Evolutionary conservation across 2,113 vertebrate species (phyloP), one percentile per base, ranked within the genome.

Genomic region (Mohoua ochrocephala): DNA sequence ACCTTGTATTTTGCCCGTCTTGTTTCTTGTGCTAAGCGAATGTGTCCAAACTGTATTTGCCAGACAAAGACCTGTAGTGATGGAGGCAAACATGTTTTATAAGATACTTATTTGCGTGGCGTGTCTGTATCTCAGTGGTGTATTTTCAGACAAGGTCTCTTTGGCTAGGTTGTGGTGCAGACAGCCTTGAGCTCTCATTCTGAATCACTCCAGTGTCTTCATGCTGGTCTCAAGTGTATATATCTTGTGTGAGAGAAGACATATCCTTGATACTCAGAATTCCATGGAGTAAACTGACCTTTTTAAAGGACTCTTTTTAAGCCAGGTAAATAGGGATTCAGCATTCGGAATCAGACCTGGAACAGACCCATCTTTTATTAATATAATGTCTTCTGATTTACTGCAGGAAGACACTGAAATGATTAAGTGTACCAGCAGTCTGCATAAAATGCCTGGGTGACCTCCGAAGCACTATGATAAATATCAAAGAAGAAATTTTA

Each of bases 351-450:
- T 96, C 84, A 91, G 95, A 81, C n/a, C 49, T 93, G 77, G 92
- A 95, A 89, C 81, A 95, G 73, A 69, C 77, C 88, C 73, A 93
- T 96, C 86, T 91, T 97, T 96, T 96, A 93, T 96, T 96, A 94
- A 87, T 96, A 53, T 84, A 92, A 91, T 91, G 64, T 82, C 80
- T 96, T 85, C 76, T 96, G 73, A 96, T 97, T 93, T 97, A 93
- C 73, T 96, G 80, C 88, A 93, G 95, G 92, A 96, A 96, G 92
- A 74, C 80, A 79, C 53, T 89, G 88, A 93, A 96, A 91, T 95
- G 91, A 96, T 91, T 89, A 96, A 94, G 77, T 93, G 65, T 91
- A 91, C 49, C 91, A 82, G 91, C 61, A 92, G 83, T 91, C 95
- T 96, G 73, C 86, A 84, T 95, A 92, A 96, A 97, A 89, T 84